Evolutionary conservation across 2,113 vertebrate genomes (phyloP), one percentile per base, ranked within the genome.

Genomic region (Aphelocoma coerulescens): DNA sequence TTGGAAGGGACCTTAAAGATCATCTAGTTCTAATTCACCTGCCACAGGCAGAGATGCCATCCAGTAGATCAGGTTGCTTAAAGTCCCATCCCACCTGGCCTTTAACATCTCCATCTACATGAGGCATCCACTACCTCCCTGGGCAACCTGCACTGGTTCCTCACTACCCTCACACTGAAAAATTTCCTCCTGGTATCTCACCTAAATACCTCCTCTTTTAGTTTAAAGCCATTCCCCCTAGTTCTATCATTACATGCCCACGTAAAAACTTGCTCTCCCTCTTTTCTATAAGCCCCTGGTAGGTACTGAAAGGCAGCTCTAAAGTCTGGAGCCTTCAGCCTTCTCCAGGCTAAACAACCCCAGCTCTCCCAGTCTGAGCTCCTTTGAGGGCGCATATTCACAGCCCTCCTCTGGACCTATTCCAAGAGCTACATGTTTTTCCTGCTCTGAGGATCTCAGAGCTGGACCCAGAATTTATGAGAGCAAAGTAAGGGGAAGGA

Each of bases 401-500:
- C 10, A 24, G 28, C 24, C 46, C 20, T 61, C 33, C 39, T 65
- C 13, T 14, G 35, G 21, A 41, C 16, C 10, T 16, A 26, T 68
- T 52, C 39, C 69, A 61, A 41, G 11, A 75, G 24, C 44, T 21
- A 9, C 19, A 20, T 3, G 9, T 10, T 20, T 43, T 61, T 41
- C 13, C 13, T 22, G 20, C 46, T 28, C 20, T 61, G 69, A 46
- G 39, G 20, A 54, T 39, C 6, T 54, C 54, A 67, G 33, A 48
- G 12, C 28, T 44, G 33, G 52, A 74, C 1, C 0, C 23, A 46
- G 37, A 59, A 52, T 23, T 54, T 59, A 30, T 0, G 0, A n/a
- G 19, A 44, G 19, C 23, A 67, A 33, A 67, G 23, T 6, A 28
- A 37, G 16, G 37, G 28, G 23, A 28, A 52, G 37, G 6, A 52